Percentiles rank a stretch among this genome's conserved stretches.
Conservation (phyloP, 2,113 vertebrate species). For the Leucopsar rothschildi region DNA sequence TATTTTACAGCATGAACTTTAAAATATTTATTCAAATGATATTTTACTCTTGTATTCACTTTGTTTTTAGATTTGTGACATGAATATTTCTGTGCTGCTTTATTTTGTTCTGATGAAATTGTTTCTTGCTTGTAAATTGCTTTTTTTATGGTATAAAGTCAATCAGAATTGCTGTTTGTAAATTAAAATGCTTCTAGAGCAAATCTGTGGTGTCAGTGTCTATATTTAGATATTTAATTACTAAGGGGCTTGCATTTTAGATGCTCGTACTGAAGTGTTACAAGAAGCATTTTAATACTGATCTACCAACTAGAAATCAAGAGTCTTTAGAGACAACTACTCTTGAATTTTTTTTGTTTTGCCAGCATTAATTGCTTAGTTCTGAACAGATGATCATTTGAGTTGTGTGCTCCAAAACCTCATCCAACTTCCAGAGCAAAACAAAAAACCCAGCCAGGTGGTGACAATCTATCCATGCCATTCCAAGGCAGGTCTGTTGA, state of each 20-base stretch:
- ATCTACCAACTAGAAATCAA: not conserved
- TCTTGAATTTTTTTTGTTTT: not conserved
- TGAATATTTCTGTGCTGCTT: slow-evolving; percentile 87
- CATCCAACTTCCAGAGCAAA: not conserved
- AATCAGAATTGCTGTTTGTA: slow-evolving; percentile 96
- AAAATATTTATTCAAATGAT: slow-evolving; percentile 99
- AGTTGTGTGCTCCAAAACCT: not conserved
- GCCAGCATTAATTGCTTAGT: not conserved
- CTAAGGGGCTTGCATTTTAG: not conserved
- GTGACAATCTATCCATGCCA: not conserved
- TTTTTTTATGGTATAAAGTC: slow-evolving; percentile 98
- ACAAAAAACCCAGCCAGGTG: not conserved
- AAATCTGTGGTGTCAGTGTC: slow-evolving; percentile 52
- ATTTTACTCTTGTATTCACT: slow-evolving; percentile 99
- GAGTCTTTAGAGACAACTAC: not conserved
- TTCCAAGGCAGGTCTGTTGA: too few species aligned
- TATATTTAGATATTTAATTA: not conserved
- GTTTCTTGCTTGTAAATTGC: slow-evolving; percentile 98
- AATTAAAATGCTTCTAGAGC: slow-evolving; percentile 99
- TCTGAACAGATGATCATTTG: not conserved
- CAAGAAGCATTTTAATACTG: not conserved
- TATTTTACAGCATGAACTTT: slow-evolving; percentile 99
- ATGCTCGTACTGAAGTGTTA: not conserved
- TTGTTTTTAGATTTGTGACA: slow-evolving; percentile 85
- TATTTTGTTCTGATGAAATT: slow-evolving; percentile 79